phyloP scores from a whole-genome alignment of 2,113 vertebrate species.

The Sturnus vulgaris region DNA sequence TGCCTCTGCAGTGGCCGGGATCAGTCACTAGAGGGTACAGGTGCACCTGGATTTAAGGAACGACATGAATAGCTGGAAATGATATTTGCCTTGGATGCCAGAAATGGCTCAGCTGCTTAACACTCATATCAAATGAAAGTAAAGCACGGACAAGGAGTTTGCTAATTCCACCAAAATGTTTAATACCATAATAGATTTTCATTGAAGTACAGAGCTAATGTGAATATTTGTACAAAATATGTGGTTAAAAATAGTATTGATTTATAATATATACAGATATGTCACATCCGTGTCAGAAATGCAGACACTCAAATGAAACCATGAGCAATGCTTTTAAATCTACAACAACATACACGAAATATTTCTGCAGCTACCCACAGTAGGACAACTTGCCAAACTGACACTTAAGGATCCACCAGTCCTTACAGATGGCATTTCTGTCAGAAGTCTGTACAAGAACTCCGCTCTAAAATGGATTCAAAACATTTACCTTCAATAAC shows the following conservation, averaged over 20 bases:
- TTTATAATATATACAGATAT: conserved; percentile 78
- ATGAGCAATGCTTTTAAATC: conserved; percentile 50
- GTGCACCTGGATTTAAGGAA: neutral
- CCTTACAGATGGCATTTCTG: neutral
- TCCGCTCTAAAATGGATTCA: conserved; percentile 29
- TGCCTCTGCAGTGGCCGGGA: neutral
- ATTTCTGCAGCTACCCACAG: conserved; percentile 62
- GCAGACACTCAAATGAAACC: conserved; percentile 61
- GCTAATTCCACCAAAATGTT: conserved; percentile 71
- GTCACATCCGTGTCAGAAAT: conserved; percentile 70
- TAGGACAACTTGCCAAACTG: conserved; percentile 50
- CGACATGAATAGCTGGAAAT: neutral
- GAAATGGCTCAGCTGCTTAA: neutral
- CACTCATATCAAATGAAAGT: neutral
- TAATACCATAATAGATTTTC: conserved; percentile 73
- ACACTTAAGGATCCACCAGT: conserved; percentile 4
- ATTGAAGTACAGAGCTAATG: conserved; percentile 75
- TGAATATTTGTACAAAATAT: conserved; percentile 79
- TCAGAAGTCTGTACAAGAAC: neutral
- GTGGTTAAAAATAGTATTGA: conserved; percentile 79
- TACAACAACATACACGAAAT: conserved; percentile 62
- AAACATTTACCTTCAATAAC: conserved; percentile 32
- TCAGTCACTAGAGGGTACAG: conserved; percentile 41
- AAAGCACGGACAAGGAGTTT: neutral
- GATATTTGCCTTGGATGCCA: neutral